A percentile compares a stretch with the other conserved stretches of the same genome.
These are phyloP conservation scores for Rhizoglyphus robini DNA, from an alignment of 1,140 invertebrate species.

Conservation along the genomic window DNA sequence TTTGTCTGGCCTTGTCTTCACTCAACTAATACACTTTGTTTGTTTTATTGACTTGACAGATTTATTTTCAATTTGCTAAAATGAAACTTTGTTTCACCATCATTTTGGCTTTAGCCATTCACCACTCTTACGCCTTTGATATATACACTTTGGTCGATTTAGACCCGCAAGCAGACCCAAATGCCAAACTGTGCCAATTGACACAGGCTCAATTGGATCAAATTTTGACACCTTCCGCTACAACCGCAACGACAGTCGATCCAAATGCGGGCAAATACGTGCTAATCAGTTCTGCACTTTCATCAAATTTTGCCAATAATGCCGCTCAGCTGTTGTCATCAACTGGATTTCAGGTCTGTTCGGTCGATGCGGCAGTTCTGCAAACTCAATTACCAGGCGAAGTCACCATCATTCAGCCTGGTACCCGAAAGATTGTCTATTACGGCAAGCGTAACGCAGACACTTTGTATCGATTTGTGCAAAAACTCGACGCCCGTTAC, in stretches of 20 bases:
- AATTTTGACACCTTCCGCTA: background rate
- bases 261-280: background rate
- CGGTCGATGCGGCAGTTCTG: too few relatives aligned
- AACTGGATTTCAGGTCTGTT: background rate
- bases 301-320: background rate
- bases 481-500: background rate
- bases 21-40: too few relatives aligned
- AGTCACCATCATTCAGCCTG: background rate
- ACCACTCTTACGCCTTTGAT: background rate
- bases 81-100: background rate
- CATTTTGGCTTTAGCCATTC: background rate
- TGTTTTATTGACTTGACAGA: too few relatives aligned
- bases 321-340: background rate
- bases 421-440: background rate
- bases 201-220: background rate
- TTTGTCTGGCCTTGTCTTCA: too few relatives aligned
- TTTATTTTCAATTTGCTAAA: too few relatives aligned
- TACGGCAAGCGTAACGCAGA: background rate
- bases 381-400: too few relatives aligned
- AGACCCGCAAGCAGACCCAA: background rate
- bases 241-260: background rate
- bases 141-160: background rate
- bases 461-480: background rate
- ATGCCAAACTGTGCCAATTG: slow-evolving; percentile 1
- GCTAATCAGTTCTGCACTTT: background rate